phyloP scores from a whole-genome alignment of 53 echinoderm and acorn worm genomes.

The Astropecten irregularis region DNA sequence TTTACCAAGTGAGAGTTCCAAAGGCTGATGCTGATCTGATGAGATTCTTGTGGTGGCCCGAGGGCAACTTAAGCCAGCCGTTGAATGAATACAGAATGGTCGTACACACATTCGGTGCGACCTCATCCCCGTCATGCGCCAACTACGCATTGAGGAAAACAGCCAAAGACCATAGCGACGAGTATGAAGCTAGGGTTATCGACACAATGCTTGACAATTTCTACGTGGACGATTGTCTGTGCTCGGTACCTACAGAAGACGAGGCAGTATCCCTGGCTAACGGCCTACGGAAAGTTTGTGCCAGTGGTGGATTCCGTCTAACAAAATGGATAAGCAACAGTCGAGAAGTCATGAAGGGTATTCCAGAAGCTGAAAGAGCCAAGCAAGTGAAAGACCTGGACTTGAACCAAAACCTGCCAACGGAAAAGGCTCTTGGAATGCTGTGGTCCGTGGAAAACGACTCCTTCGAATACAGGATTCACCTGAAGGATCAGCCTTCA shows the following conservation, averaged over 20 bases:
- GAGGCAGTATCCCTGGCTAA: conserved; percentile 36
- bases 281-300: conserved; percentile 41
- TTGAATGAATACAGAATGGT: conserved; percentile 64
- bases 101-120: conserved; percentile 75
- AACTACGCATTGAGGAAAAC: conserved; percentile 56
- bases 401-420: conserved; percentile 10
- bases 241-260: conserved; percentile 19
- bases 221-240: conserved; percentile 66
- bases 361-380: conserved; percentile 65
- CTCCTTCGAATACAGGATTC: conserved; percentile 19
- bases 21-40: conserved; percentile 41
- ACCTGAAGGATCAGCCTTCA: background rate
- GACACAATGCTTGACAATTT: conserved; percentile 37
- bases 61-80: conserved; percentile 39
- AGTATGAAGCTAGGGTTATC: conserved; percentile 16
- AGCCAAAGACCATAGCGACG: conserved; percentile 38
- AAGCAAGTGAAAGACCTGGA: conserved; percentile 8
- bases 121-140: conserved; percentile 52
- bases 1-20: conserved; percentile 64
- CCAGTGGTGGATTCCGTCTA: conserved; percentile 66
- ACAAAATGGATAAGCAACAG: conserved; percentile 71
- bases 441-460: conserved; percentile 35
- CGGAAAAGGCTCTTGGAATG: conserved; percentile 34
- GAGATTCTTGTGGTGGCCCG: conserved; percentile 62
- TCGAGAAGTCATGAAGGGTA: conserved; percentile 26